Evolutionary conservation across 2,888 invertebrate genomes (phyloP).

Genomic region (Conus canariensis): DNA sequence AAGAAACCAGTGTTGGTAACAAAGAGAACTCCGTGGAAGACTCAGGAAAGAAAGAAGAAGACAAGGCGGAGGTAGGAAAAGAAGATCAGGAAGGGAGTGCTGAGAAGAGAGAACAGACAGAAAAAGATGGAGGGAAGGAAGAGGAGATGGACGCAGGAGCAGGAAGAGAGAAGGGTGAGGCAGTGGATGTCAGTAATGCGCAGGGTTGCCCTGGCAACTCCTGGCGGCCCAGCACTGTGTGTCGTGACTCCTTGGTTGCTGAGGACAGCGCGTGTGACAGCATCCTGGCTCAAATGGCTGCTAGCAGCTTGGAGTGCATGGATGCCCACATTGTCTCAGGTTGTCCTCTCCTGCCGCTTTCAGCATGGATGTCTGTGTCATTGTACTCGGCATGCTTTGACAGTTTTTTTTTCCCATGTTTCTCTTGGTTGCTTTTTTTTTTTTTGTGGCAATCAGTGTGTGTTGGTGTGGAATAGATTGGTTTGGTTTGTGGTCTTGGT

Average conservation of each 20-base stretch:
- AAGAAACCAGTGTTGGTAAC: not conserved
- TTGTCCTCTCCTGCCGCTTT: not conserved
- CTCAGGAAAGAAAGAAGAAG: not conserved
- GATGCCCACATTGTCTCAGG: not conserved
- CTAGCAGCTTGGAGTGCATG: conserved; percentile 34
- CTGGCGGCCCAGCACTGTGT: not conserved
- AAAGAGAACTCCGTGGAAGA: not conserved
- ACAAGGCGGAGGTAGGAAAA: not conserved
- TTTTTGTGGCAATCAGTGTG: not conserved
- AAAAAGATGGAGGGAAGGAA: conserved; percentile 27
- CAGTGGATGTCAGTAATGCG: not conserved
- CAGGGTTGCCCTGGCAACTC: not conserved
- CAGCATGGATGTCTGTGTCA: not conserved
- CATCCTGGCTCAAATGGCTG: conserved; percentile 35
- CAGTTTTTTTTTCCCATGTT: not conserved
- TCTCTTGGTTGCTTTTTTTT: not conserved
- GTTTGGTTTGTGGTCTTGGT: not conserved
- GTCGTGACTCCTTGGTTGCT: conserved; percentile 11
- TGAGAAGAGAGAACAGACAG: conserved; percentile 45
- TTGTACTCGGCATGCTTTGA: too few relatives aligned
- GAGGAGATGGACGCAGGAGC: not conserved
- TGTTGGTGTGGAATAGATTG: not conserved
- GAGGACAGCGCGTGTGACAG: conserved; percentile 20
- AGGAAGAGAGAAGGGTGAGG: conserved; percentile 34
- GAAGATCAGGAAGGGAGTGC: not conserved